Conservation (phyloP, 2,888 invertebrate genomes). For the Pseudococcus jackbeardsleyi region DNA sequence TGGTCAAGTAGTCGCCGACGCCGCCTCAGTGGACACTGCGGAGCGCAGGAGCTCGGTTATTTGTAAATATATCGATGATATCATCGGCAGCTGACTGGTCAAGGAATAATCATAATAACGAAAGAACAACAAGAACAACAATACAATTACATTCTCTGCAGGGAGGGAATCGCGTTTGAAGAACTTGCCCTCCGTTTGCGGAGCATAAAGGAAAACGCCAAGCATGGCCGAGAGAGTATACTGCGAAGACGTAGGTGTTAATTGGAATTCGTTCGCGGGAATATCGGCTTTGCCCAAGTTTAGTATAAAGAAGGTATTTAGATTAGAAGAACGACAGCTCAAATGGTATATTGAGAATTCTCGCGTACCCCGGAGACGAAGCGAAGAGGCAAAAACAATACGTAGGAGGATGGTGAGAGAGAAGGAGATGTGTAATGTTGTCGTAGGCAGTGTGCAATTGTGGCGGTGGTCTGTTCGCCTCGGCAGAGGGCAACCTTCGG, state of each 20-base stretch:
- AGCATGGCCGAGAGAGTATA: not conserved
- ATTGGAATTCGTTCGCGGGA: constrained; percentile 44
- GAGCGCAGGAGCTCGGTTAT: not conserved
- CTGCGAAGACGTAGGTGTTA: constrained; percentile 40
- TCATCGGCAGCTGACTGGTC: constrained; percentile 6
- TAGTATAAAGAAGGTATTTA: constrained; percentile 23
- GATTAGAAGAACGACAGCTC: not conserved
- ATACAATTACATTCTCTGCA: not conserved
- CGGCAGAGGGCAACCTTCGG: not conserved
- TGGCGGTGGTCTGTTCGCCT: not conserved
- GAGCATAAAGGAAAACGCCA: not conserved
- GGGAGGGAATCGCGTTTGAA: not conserved
- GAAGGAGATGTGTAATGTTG: constrained; percentile 2
- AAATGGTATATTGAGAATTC: not conserved
- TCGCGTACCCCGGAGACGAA: not conserved
- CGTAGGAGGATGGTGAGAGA: constrained; percentile 15
- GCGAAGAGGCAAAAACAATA: not conserved
- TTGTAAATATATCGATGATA: constrained; percentile 15
- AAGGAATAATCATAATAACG: not conserved
- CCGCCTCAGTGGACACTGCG: not conserved
- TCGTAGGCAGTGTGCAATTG: constrained; percentile 28
- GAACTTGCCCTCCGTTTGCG: not conserved
- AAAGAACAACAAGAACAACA: not conserved
- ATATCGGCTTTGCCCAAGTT: constrained; percentile 49
- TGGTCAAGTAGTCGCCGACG: not conserved